These are phyloP conservation scores for Myopa testacea DNA, from an alignment of 2,888 invertebrate genomes.

Conservation along the genomic window DNA sequence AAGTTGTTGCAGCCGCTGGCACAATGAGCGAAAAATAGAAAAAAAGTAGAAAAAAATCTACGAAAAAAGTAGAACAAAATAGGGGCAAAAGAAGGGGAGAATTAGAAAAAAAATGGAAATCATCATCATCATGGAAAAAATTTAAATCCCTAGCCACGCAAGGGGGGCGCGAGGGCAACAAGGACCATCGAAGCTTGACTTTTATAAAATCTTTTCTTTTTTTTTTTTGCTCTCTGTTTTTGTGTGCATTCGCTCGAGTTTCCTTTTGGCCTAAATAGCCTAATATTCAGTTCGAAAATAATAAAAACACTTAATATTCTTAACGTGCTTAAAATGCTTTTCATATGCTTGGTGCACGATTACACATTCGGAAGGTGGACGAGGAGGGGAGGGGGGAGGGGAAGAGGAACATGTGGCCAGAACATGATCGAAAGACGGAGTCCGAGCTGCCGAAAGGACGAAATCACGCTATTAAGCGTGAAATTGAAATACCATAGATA, in stretches of 20 bases:
- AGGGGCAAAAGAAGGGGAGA: neutral
- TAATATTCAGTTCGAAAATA: neutral
- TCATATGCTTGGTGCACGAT: constrained; percentile 51
- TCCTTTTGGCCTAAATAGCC: neutral
- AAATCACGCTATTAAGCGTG: constrained; percentile 49
- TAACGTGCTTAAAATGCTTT: constrained; percentile 43
- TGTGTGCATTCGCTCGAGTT: neutral
- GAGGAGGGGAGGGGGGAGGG: constrained; percentile 7
- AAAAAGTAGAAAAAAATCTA: constrained; percentile 4
- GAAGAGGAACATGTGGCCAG: neutral
- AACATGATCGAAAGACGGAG: constrained; percentile 31
- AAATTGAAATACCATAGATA: constrained; percentile 51
- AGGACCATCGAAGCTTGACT: neutral
- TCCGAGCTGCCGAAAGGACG: no score
- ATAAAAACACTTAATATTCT: constrained; percentile 28
- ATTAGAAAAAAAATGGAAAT: neutral
- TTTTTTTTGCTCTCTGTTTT: no score
- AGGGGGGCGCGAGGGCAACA: neutral
- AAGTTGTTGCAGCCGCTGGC: constrained; percentile 24
- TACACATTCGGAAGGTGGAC: constrained; percentile 43
- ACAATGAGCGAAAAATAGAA: neutral
- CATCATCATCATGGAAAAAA: neutral
- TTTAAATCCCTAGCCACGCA: neutral
- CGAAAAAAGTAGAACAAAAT: neutral
- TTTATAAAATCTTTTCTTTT: neutral